phyloP scores from a whole-genome alignment of 1,140 invertebrate genomes.

The Phenacoccus solenopsis region DNA sequence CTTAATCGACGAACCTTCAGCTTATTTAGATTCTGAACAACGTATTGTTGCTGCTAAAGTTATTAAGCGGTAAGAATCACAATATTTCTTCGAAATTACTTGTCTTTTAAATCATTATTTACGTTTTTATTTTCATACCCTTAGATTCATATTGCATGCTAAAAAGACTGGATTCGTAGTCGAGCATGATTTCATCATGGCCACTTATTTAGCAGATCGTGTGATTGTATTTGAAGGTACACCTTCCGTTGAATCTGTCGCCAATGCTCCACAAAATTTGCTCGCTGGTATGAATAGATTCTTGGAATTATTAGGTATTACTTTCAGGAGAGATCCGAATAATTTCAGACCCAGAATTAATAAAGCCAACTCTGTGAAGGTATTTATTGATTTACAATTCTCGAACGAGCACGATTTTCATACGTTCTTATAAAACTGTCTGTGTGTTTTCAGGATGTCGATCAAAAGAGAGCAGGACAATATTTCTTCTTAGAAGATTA shows the following conservation, averaged over 20 bases:
- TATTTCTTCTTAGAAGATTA: conserved; percentile 88
- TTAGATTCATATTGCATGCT: conserved; percentile 93
- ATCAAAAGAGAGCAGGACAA: conserved; percentile 93
- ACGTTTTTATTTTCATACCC: conserved; percentile 22
- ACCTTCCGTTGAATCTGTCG: conserved; percentile 76
- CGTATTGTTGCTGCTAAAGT: conserved; percentile 99
- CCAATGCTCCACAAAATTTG: conserved; percentile 84
- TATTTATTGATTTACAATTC: conserved; percentile 31
- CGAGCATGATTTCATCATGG: conserved; percentile 99
- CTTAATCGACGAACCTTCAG: conserved; percentile 97
- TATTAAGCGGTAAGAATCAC: conserved; percentile 84
- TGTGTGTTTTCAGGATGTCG: conserved; percentile 74
- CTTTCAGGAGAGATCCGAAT: conserved; percentile 96
- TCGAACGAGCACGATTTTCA: background rate
- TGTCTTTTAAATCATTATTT: background rate
- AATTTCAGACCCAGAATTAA: conserved; percentile 98
- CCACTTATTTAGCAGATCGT: conserved; percentile 95
- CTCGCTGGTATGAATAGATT: conserved; percentile 98
- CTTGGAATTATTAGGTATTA: conserved; percentile 91
- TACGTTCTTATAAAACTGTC: conserved; percentile 33
- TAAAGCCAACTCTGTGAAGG: conserved; percentile 91
- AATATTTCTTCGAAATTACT: background rate
- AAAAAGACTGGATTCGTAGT: conserved; percentile 99
- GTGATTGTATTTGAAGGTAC: conserved; percentile 97
- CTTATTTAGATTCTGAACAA: conserved; percentile 98